Conservation (phyloP, 2,888 invertebrate genomes). For the Idaea straminata region DNA sequence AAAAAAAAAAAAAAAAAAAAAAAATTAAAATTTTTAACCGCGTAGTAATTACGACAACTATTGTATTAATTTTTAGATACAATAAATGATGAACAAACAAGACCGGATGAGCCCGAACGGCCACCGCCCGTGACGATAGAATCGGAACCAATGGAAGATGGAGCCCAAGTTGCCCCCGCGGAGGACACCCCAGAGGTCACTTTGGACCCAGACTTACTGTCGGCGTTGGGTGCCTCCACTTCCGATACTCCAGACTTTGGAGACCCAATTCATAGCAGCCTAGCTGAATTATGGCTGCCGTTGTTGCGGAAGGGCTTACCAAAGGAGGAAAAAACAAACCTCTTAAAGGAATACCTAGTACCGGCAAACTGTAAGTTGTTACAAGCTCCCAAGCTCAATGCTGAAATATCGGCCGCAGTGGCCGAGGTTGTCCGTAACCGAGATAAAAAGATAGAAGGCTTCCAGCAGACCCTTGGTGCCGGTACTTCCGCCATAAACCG, state of each 20-base stretch:
- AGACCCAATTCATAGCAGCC: not conserved
- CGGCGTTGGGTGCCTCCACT: not conserved
- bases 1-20: too few relatives aligned
- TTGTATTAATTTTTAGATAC: too few relatives aligned
- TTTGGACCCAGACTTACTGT: not conserved
- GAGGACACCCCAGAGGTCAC: not conserved
- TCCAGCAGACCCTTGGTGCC: not conserved
- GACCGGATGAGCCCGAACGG: conserved; percentile 1
- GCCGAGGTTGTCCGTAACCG: not conserved
- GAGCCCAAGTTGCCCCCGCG: not conserved
- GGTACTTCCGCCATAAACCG: not conserved
- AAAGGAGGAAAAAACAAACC: not conserved
- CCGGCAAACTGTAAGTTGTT: not conserved
- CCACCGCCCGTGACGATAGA: too few relatives aligned
- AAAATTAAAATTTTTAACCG: too few relatives aligned
- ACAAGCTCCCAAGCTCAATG: not conserved
- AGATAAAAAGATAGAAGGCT: not conserved
- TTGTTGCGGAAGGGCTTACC: not conserved
- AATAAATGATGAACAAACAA: conserved; percentile 13
- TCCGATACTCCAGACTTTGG: not conserved
- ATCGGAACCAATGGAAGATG: too few relatives aligned
- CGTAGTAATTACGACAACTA: too few relatives aligned
- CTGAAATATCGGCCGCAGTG: not conserved
- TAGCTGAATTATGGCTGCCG: not conserved
- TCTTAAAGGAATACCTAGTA: not conserved